Percentiles rank a stretch among this genome's conserved stretches.
phyloP scores from a whole-genome alignment of 2,797 vertebrate species.

The Clarias platycephalus region DNA sequence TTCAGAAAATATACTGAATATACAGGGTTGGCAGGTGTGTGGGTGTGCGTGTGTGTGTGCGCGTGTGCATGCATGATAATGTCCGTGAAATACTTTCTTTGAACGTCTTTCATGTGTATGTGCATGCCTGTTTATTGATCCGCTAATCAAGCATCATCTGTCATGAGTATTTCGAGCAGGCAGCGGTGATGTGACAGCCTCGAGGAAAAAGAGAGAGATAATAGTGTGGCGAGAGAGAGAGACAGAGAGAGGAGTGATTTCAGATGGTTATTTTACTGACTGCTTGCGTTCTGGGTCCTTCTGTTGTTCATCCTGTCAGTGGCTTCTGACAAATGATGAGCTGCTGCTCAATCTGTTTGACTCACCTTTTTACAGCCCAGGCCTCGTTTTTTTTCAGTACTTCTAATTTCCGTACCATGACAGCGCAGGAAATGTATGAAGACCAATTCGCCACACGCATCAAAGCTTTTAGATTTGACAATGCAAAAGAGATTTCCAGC shows the following conservation, averaged over 20 bases:
- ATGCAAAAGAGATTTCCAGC: conserved; percentile 15
- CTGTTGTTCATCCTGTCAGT: neutral
- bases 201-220: neutral
- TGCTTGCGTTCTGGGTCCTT: neutral
- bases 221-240: neutral
- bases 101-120: conserved; percentile 12
- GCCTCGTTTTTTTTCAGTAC: neutral
- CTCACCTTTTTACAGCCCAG: neutral
- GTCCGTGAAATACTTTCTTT: conserved; percentile 2
- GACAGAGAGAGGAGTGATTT: neutral
- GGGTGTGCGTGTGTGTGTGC: conserved; percentile 19
- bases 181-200: conserved; percentile 20
- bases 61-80: neutral
- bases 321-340: neutral
- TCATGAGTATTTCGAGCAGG: conserved; percentile 29
- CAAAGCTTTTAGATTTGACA: conserved; percentile 23
- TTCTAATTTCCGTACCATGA: conserved; percentile 8
- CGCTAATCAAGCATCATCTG: conserved; percentile 32
- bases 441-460: neutral
- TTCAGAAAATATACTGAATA: neutral
- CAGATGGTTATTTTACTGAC: neutral
- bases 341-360: neutral
- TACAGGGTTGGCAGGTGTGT: neutral
- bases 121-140: conserved; percentile 32
- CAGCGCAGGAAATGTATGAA: neutral